Base-by-base conservation (phyloP, 2,113 vertebrate genomes). In the Myotis davidii region DNA sequence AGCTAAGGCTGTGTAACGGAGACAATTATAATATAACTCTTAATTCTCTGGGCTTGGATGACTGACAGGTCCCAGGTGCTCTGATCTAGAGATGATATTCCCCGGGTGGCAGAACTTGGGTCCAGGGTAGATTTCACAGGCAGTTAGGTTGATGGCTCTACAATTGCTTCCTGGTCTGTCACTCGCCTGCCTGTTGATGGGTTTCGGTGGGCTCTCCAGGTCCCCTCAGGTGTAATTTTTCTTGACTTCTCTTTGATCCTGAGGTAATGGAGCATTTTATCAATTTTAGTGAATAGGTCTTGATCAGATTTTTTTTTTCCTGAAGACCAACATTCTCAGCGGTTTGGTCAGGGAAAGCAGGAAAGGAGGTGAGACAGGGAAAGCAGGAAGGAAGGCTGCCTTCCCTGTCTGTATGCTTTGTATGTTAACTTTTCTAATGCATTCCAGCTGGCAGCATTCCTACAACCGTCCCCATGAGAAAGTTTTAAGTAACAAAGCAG, bases 211-310 rank as follows among this genome's bases (percentile, higher is more conserved):
- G 45, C 70, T 94, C 69, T 91, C 89, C 95, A 73, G 27, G 48
- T 89, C 79, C 95, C 83, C 91, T 94, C 97, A 90, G 74, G 88
- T 93, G 67, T 94, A 96, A 97, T 98, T 97, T 97, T 94, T 95
- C 94, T 96, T 97, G 95, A 97, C 94, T 97, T 91, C 86, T 93
- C 94, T 98, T 98, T 98, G 96, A 97, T 97, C 96, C 85, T 93
- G 54, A 96, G 50, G 96, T 97, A 98, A 97, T 98, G 91, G 93
- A 88, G 97, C 95, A 94, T 98, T 98, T 98, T 96, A 97, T 97
- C 96, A 97, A 97, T 97, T 97, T 94, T 79, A 88, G 74, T 91
- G 93, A 97, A 89, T 93, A 96, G 48, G 89, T 95, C 74, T 94
- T 96, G 91, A 98, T 97, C 96, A 96, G 64, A 77, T 91, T 94